Conservation (phyloP, 2,888 invertebrate species). For the Zeuzera pyrina region DNA sequence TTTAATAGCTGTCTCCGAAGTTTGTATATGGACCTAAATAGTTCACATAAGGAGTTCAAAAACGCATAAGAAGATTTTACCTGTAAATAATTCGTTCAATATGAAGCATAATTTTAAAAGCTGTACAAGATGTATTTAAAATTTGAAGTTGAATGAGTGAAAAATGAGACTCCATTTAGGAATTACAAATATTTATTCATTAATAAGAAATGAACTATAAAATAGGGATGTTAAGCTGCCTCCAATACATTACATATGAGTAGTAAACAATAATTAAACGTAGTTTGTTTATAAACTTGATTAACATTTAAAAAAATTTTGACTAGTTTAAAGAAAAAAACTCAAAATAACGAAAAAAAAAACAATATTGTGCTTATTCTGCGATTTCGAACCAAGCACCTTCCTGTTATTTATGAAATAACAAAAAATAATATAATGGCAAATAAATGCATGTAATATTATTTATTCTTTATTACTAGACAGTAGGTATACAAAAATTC, state of each 20-base stretch:
- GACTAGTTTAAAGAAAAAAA: conserved; percentile 56
- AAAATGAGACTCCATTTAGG: too few relatives aligned
- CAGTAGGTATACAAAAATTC: conserved; percentile 55
- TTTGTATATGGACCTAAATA: too few relatives aligned
- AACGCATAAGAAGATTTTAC: too few relatives aligned
- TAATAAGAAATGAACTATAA: background rate
- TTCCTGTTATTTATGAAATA: conserved; percentile 24
- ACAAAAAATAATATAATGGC: conserved; percentile 27
- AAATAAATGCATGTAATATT: conserved; percentile 19
- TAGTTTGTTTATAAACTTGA: too few relatives aligned
- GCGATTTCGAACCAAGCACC: conserved; percentile 40
- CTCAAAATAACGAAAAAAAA: conserved; percentile 9
- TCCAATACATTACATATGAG: background rate
- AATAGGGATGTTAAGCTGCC: background rate
- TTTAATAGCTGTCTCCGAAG: too few relatives aligned
- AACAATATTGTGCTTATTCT: conserved; percentile 15
- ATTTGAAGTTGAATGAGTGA: too few relatives aligned
- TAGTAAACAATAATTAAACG: background rate
- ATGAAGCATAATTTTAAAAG: too few relatives aligned
- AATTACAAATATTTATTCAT: too few relatives aligned
- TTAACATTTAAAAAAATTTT: too few relatives aligned
- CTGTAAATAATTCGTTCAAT: too few relatives aligned
- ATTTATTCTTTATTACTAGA: conserved; percentile 14
- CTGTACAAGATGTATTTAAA: too few relatives aligned
- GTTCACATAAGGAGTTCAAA: too few relatives aligned